A percentile compares a stretch with the other conserved stretches of the same genome.
Conservation (phyloP, 2,888 invertebrate species). For the Tenthredo amoena region DNA sequence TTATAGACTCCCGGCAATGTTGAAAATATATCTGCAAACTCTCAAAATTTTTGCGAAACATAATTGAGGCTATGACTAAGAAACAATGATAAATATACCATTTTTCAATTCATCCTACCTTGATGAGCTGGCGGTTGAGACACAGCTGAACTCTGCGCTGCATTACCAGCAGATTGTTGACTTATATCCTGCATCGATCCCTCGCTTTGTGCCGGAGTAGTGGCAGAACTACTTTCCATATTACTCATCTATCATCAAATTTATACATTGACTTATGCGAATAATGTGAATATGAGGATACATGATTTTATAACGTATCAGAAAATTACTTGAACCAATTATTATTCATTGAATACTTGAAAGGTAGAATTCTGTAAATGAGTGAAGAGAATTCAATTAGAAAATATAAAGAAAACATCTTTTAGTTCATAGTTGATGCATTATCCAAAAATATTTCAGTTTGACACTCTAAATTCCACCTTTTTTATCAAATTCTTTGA, state of each 20-base stretch:
- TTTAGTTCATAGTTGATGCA: no score
- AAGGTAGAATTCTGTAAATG: no score
- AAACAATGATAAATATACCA: neutral
- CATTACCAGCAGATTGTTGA: slow-evolving; percentile 70
- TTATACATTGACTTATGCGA: neutral
- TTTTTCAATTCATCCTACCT: slow-evolving; percentile 66
- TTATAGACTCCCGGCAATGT: neutral
- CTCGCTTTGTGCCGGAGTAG: slow-evolving; percentile 72
- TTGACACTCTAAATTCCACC: neutral
- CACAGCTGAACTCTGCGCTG: slow-evolving; percentile 69
- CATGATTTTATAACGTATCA: neutral
- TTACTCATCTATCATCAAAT: slow-evolving; percentile 70
- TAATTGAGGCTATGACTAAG: slow-evolving; percentile 13
- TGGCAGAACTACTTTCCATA: slow-evolving; percentile 73
- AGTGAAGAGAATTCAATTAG: neutral
- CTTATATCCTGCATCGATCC: slow-evolving; percentile 72
- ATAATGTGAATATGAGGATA: neutral
- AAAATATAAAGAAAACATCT: neutral
- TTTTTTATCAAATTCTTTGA: neutral
- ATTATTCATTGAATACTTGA: neutral
- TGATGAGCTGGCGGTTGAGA: slow-evolving; percentile 73
- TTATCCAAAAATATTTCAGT: neutral
- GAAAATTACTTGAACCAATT: neutral
- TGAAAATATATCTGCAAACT: neutral
- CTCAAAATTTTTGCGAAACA: neutral